Percentiles rank a stretch among this genome's conserved stretches.
These are phyloP conservation scores for Bursaphelenchus mucronatus DNA, from an alignment of 1,140 invertebrate genomes.

Conservation along the genomic window DNA sequence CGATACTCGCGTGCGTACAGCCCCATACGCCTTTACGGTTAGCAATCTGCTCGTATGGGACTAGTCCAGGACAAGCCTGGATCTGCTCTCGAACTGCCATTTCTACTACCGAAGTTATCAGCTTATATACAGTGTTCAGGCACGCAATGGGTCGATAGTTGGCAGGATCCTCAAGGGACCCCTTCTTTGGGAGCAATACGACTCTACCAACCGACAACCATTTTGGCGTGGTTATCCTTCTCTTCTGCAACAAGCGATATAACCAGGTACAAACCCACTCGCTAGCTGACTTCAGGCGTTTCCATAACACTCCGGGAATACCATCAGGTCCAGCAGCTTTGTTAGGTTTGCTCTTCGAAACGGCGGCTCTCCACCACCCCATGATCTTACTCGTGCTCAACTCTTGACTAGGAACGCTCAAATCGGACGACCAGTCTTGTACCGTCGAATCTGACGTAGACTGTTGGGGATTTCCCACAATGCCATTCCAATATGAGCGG, in stretches of 20 bases:
- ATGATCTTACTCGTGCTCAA: too few species aligned
- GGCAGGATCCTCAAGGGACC: conserved; percentile 20
- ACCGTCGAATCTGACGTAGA: too few species aligned
- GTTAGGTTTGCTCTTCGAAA: conserved; percentile 13
- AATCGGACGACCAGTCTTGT: too few species aligned
- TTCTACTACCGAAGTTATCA: conserved; percentile 23
- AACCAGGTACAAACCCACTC: conserved; percentile 23
- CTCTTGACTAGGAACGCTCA: too few species aligned
- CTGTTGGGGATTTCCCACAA: too few species aligned
- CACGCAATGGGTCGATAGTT: conserved; percentile 30
- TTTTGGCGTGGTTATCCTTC: conserved; percentile 1
- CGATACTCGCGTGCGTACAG: conserved; percentile 37
- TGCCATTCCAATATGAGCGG: too few species aligned
- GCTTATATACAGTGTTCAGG: conserved; percentile 36
- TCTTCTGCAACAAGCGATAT: neutral
- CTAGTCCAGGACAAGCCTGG: neutral
- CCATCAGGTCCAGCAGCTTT: conserved; percentile 44
- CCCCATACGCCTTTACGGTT: conserved; percentile 23
- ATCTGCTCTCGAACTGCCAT: conserved; percentile 4
- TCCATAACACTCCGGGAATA: conserved; percentile 33
- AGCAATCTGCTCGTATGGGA: conserved; percentile 25
- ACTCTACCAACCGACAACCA: conserved; percentile 30
- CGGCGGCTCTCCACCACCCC: too few species aligned
- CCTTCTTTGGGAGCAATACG: conserved; percentile 27
- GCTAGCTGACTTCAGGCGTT: conserved; percentile 20